Evolutionary conservation across 1,140 invertebrate genomes (phyloP), one percentile per base, ranked within the genome.

Genomic region (Drosophila setifemur): DNA sequence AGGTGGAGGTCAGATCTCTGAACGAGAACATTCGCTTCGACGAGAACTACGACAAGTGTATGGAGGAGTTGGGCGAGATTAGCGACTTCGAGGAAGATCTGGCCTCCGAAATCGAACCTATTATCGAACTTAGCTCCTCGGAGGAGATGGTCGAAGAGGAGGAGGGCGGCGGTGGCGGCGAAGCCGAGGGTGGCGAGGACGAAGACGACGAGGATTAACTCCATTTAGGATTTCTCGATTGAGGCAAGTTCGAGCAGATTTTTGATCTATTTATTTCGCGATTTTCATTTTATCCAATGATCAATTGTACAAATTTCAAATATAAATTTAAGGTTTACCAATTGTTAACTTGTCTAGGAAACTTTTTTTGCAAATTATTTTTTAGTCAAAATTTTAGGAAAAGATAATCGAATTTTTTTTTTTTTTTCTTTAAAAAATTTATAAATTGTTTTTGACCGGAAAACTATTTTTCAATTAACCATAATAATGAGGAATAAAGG

Each of bases 21-120:
- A 89, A 89, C 26, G 88, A 89, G 48, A 86, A 57, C 9, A 86
- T 89, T 16, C 82, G 73, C 8, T 89, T 89, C 21, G 76, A 89
- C 1, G 88, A 89, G 28, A 77, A 67, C 63, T 89, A 89, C 28
- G 74, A 79, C 26, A 74, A 88, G 53, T 89, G 88, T 4, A 25
- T 86, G 42, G 67, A 88, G 0, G 83, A 88, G 16, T 39, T 89
- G 50, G 87, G 45, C n/a, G 76, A 68, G 8, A 89, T 85, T 3
- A 89, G 88, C 49, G 88, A 89, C 28, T 87, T 58, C 18, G 88
- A 89, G 23, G 83, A 88, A 43, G 81, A 86, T 23, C 47, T 86
- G 44, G 82, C 75, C n/a, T 86, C 81, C 0, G 82, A 87, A 25
- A 81, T 86, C 23, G 82, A 86, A 7, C 81, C 81, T 3, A 86